Conservation (phyloP, 2,888 invertebrate genomes). For the Clunio marinus region DNA sequence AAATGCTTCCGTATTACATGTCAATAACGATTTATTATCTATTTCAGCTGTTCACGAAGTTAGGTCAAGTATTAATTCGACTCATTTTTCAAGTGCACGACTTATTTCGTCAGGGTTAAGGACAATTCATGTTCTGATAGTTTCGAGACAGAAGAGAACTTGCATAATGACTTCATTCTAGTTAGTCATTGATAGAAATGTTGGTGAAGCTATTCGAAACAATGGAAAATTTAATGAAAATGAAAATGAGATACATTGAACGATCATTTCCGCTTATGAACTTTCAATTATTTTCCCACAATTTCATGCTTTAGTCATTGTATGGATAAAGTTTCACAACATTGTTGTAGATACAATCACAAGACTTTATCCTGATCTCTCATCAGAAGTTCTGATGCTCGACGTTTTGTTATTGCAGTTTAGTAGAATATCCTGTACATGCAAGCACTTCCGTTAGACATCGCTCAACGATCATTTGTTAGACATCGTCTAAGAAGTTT, state of each 20-base stretch:
- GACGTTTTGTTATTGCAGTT: conserved; percentile 13
- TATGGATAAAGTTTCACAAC: conserved; percentile 28
- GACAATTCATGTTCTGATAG: not conserved
- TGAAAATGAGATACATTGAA: not conserved
- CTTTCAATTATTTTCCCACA: not conserved
- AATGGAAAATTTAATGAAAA: conserved; percentile 10
- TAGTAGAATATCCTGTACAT: conserved; percentile 8
- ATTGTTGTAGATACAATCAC: not conserved
- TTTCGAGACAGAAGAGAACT: not conserved
- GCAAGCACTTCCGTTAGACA: not conserved
- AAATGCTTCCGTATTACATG: not conserved
- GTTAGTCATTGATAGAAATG: conserved; percentile 12
- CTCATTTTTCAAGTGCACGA: conserved; percentile 14
- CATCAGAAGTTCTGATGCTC: conserved; percentile 5
- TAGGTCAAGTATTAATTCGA: not conserved
- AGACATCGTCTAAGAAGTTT: not conserved
- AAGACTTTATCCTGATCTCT: not conserved
- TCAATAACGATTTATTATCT: not conserved
- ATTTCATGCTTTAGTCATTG: not conserved
- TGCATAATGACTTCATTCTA: conserved; percentile 15
- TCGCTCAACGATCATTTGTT: not conserved
- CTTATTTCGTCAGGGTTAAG: conserved; percentile 5
- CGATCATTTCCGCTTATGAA: conserved; percentile 2
- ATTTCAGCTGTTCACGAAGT: conserved; percentile 16
- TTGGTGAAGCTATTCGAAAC: not conserved